These are phyloP conservation scores for Temnothorax longispinosus DNA, from an alignment of 1,140 invertebrate species.

Conservation along the genomic window DNA sequence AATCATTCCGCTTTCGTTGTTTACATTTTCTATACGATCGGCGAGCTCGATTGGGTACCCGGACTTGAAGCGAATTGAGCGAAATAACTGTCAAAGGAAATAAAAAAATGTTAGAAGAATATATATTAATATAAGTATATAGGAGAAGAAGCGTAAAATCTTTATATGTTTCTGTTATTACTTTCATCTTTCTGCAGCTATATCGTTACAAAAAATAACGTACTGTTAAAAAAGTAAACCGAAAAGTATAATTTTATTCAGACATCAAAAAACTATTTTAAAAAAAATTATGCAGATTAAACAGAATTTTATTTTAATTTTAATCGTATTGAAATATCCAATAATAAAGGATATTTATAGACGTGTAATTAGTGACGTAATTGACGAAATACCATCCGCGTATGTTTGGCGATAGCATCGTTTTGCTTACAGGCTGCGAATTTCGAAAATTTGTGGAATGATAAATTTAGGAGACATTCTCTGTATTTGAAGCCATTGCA, in stretches of 20 bases:
- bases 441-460: slow-evolving; percentile 1
- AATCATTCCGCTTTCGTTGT: slow-evolving; percentile 51
- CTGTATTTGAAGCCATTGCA: slow-evolving; percentile 1
- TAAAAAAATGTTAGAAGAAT: background rate
- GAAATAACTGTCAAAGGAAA: background rate
- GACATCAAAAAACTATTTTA: background rate
- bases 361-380: too few relatives aligned
- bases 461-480: background rate
- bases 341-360: background rate
- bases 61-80: background rate
- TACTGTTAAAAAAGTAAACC: background rate
- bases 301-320: background rate
- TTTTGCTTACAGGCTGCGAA: background rate
- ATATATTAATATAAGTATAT: background rate
- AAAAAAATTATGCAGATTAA: background rate
- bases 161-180: background rate
- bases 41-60: slow-evolving; percentile 65
- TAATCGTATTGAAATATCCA: background rate
- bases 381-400: background rate
- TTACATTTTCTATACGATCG: slow-evolving; percentile 73
- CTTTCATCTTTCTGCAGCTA: background rate
- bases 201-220: background rate
- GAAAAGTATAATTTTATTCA: background rate
- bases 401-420: background rate
- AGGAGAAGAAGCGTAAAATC: background rate